Evolutionary conservation across 2,113 vertebrate genomes (phyloP).

Genomic region (Toxostoma redivivum): DNA sequence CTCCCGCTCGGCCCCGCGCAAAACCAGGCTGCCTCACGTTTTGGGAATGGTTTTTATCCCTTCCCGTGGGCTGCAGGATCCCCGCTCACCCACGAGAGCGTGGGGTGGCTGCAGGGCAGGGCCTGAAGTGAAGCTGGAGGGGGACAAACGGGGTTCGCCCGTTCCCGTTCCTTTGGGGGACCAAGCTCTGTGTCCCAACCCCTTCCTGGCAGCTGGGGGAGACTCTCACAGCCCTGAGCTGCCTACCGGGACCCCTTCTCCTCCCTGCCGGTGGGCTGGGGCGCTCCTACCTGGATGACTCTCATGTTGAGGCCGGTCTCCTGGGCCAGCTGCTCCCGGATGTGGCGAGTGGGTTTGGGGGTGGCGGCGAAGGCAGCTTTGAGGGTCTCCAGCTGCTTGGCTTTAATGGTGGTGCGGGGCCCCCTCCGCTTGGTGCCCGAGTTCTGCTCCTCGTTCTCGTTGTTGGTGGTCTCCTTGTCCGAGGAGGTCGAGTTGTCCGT

Average conservation of each 20-base stretch:
- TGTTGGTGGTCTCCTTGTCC: slow-evolving; percentile 95
- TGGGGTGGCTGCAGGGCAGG: background rate
- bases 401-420: slow-evolving; percentile 97
- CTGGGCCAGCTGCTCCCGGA: slow-evolving; percentile 95
- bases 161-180: accelerated
- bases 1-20: background rate
- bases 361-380: slow-evolving; percentile 97
- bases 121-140: background rate
- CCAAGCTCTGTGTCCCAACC: background rate
- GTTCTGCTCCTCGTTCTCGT: slow-evolving; percentile 96
- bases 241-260: accelerated
- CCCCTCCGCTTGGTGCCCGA: slow-evolving; percentile 90
- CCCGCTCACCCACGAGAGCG: accelerated
- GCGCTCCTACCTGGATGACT: slow-evolving; percentile 87
- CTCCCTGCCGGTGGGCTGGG: too few species aligned
- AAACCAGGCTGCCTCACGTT: accelerated
- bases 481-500: slow-evolving; percentile 96
- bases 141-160: background rate
- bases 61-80: background rate
- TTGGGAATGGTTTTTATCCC: background rate
- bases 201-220: background rate
- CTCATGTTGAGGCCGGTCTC: slow-evolving; percentile 97
- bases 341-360: slow-evolving; percentile 94
- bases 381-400: slow-evolving; percentile 97
- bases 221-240: accelerated